These are phyloP conservation scores for Nineta flava DNA, from an alignment of 2,888 invertebrate species.

Conservation along the genomic window DNA sequence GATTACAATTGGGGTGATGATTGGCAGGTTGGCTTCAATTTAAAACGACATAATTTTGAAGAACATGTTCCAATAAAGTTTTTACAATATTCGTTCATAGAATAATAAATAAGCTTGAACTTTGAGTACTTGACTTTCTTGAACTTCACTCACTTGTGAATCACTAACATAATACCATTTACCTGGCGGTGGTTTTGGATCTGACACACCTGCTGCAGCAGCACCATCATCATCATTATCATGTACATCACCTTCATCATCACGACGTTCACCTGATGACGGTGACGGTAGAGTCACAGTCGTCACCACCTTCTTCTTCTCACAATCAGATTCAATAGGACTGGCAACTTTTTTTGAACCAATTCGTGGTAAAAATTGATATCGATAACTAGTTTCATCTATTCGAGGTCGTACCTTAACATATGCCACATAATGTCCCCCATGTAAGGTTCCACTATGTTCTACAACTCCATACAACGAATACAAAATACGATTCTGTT, in stretches of 20 bases:
- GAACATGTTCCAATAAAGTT: not conserved
- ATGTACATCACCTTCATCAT: constrained; percentile 26
- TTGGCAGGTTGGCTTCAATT: no score
- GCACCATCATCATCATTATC: constrained; percentile 30
- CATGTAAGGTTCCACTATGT: constrained; percentile 81
- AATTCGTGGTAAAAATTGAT: constrained; percentile 50
- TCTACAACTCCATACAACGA: constrained; percentile 90
- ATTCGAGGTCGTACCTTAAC: constrained; percentile 67
- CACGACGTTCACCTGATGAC: constrained; percentile 25
- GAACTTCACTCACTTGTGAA: constrained; percentile 66
- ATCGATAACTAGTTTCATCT: constrained; percentile 44
- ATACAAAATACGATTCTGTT: constrained; percentile 53
- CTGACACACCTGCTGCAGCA: constrained; percentile 25
- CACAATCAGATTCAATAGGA: constrained; percentile 18
- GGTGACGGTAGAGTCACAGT: constrained; percentile 14
- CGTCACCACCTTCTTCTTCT: no score
- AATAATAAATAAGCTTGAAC: constrained; percentile 92
- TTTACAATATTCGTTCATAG: constrained; percentile 80
- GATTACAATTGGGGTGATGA: no score
- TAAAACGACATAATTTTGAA: no score
- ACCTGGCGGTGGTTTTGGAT: constrained; percentile 40
- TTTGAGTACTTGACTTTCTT: constrained; percentile 61
- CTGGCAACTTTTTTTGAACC: constrained; percentile 36
- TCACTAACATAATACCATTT: constrained; percentile 94
- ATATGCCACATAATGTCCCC: constrained; percentile 88